Conservation (phyloP, 2,888 invertebrate species). For the Argyresthia albistria region DNA sequence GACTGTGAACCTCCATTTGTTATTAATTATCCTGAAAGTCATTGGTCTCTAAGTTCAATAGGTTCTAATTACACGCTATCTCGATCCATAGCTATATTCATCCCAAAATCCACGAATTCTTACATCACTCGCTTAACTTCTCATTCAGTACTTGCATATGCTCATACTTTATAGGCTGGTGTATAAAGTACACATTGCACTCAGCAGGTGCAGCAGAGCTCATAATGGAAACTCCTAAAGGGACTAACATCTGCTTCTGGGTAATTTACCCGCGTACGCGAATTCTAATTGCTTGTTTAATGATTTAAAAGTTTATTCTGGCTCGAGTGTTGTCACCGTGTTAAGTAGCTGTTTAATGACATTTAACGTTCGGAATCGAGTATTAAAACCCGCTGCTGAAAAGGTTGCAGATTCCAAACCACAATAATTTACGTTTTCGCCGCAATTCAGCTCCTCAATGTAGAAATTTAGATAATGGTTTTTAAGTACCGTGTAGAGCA, state of each 20-base stretch:
- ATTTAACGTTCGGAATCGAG: not conserved
- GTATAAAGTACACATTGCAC: conserved; percentile 22
- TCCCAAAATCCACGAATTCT: not conserved
- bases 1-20: no score
- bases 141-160: not conserved
- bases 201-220: conserved; percentile 52
- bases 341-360: not conserved
- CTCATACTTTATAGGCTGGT: not conserved
- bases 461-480: conserved; percentile 18
- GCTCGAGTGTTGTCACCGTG: conserved; percentile 11
- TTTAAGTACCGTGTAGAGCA: not conserved
- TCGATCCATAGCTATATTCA: no score
- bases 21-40: no score
- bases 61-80: no score
- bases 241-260: conserved; percentile 60
- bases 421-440: not conserved
- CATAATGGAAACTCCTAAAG: conserved; percentile 48
- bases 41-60: no score
- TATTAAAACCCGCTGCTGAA: no score
- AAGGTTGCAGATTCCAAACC: not conserved
- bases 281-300: conserved; percentile 46
- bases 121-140: not conserved
- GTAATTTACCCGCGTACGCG: conserved; percentile 44
- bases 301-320: conserved; percentile 34
- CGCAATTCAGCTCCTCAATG: not conserved